Base-by-base conservation (phyloP, 2,888 invertebrate species). In the Belgica antarctica region DNA sequence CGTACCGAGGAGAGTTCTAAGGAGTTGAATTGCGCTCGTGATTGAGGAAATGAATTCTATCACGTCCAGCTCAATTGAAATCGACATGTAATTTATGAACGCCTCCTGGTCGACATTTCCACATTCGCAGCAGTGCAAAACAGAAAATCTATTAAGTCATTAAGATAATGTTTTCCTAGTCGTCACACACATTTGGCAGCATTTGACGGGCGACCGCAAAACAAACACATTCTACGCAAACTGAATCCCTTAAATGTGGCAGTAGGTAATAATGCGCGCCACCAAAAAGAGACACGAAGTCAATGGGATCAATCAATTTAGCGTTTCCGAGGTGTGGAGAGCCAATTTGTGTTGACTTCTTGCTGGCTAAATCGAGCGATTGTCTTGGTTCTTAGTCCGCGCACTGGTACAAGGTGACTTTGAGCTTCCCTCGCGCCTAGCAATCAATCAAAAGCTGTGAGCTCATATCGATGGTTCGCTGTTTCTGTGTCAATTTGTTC, bases 321-420 rank as follows among this genome's bases (percentile, higher is more conserved):
- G 19, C 52, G 22, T 52, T 52, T 52, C 52, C 52, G 52, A 52
- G 52, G 52, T 52, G 52, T 52, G 52, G 5, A n/a, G n/a, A 3
- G 22, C 10, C 52, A 22, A 52, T 17, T 46, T 52, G 52, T 17
- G 17, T 19, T 22, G 52, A 52, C 52, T 52, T 52, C 52, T 19
- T 52, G 17, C 12, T 52, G 2, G 17, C 19, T 22, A 52, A 52
- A 52, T 52, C 52, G 22, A 2, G 2, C 17, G 52, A 52, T 52
- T 52, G 52, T 52, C 52, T 41, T 10, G 19, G 52, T 22, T 46
- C 15, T 46, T 15, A 10, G 22, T 52, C 52, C 22, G 7, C 52
- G 17, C 52, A 52, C 3, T n/a, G 22, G 22, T 7, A 52, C 52
- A 52, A 52, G 52, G 52, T 52, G 52, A 52, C 52, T 52, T 52